Conservation (phyloP, 2,113 vertebrate species). For the Brevimyrus niger region DNA sequence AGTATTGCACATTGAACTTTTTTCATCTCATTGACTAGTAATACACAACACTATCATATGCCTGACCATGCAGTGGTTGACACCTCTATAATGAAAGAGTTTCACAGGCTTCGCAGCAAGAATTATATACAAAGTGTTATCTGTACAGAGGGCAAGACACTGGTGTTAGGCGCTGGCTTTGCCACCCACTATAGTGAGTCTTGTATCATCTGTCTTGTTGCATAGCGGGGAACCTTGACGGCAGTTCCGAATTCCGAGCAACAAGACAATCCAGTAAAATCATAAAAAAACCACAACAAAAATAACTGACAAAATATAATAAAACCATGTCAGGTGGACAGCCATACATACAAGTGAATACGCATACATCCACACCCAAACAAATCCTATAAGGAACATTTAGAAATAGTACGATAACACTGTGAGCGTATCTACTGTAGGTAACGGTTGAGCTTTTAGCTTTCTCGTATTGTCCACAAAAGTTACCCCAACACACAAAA, state of each 20-base stretch:
- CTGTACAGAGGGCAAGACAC: slow-evolving; percentile 62
- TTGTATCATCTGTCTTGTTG: slow-evolving; percentile 38
- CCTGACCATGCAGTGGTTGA: slow-evolving; percentile 81
- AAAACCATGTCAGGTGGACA: slow-evolving; percentile 36
- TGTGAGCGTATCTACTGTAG: slow-evolving; percentile 64
- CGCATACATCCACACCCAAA: slow-evolving; percentile 1
- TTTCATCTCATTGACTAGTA: slow-evolving; percentile 69
- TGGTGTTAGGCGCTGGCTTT: slow-evolving; percentile 35
- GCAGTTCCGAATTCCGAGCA: slow-evolving; percentile 62
- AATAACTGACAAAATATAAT: slow-evolving; percentile 20
- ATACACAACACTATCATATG: slow-evolving; percentile 68
- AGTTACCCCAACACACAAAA: slow-evolving; percentile 53
- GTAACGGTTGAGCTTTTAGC: slow-evolving; percentile 50
- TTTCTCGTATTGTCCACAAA: slow-evolving; percentile 41
- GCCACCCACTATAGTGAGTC: slow-evolving; percentile 61
- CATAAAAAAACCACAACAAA: slow-evolving; percentile 50
- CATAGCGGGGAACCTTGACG: slow-evolving; percentile 64
- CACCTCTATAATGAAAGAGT: slow-evolving; percentile 73
- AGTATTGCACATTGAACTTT: slow-evolving; percentile 87
- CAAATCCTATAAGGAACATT: slow-evolving; percentile 41
- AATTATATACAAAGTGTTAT: slow-evolving; percentile 77
- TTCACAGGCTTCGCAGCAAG: slow-evolving; percentile 80
- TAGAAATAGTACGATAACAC: slow-evolving; percentile 64
- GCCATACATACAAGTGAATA: slow-evolving; percentile 44
- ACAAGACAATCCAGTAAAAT: slow-evolving; percentile 66